These are phyloP conservation scores for Thunnus thynnus DNA, from an alignment of 2,113 vertebrate species.

Conservation along the genomic window DNA sequence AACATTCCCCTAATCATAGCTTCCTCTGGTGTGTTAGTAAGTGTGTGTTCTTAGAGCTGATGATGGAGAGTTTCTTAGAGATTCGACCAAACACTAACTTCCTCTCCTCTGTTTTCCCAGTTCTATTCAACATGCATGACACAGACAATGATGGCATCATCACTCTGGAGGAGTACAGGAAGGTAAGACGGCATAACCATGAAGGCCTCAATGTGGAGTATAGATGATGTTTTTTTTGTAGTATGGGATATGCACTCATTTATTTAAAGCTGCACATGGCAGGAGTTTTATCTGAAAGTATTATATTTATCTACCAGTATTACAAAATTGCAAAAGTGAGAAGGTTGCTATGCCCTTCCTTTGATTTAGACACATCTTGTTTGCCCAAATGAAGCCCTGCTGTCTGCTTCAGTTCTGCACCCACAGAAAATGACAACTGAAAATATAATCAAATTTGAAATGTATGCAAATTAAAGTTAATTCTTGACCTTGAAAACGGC, in stretches of 20 bases:
- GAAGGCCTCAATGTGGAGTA: too few relatives aligned
- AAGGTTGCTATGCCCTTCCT: too few relatives aligned
- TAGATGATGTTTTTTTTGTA: too few relatives aligned
- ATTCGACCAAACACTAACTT: neutral
- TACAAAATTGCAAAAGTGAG: too few relatives aligned
- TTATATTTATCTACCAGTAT: neutral
- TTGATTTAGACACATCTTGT: too few relatives aligned
- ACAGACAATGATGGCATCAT: constrained; percentile 93
- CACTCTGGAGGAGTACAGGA: constrained; percentile 93
- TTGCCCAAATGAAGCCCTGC: too few relatives aligned
- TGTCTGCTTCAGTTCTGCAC: too few relatives aligned
- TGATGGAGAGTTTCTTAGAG: constrained; percentile 7
- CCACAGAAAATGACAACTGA: too few relatives aligned
- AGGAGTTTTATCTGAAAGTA: neutral
- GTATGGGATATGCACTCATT: too few relatives aligned
- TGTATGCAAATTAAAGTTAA: too few relatives aligned
- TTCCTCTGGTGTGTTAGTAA: constrained; percentile 15
- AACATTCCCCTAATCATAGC: constrained; percentile 17
- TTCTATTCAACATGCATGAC: constrained; percentile 98
- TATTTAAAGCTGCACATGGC: neutral
- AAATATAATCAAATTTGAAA: too few relatives aligned
- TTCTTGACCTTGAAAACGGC: too few relatives aligned
- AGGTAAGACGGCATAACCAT: constrained; percentile 81
- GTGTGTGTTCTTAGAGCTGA: neutral
- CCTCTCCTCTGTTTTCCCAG: constrained; percentile 72